Evolutionary conservation across 2,113 vertebrate species (phyloP), one percentile per base, ranked within the genome.

Genomic region (Sciurus niger): DNA sequence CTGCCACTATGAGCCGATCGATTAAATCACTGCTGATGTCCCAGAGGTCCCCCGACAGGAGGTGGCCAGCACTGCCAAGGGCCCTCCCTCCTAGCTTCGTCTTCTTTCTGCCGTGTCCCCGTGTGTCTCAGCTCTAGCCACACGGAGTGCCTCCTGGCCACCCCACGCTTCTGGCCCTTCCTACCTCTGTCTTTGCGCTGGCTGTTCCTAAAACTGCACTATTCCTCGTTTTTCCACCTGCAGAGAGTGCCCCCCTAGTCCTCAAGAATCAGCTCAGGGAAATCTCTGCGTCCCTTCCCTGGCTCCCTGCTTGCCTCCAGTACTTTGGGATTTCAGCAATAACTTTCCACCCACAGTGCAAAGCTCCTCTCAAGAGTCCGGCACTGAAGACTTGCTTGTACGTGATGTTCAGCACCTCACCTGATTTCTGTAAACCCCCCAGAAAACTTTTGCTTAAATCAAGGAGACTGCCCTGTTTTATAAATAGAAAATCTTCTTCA

Each of bases 221-320:
- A 10, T 65, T 43, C 0, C 37, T 80, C 18, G 89, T 22, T 32
- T 70, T 48, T 20, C 74, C 13, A 0, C 7, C 10, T 18, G 58
- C n/a, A 63, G 28, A 63, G 32, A 78, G 51, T 48, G 20, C 34
- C 10, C 34, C 6, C 18, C 20, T 43, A 1, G 37, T 84, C 20
- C 70, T 82, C 40, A 32, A 73, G 28, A 48, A 74, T 58, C 48
- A 37, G 2, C n/a, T 58, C 55, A 16, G 43, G 7, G 10, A 13
- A 20, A 4, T 28, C 51, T 70, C 60, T 88, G 34, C 8, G 14
- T 3, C 11, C 13, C 25, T 10, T 6, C 34, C 32, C 17, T 7
- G 0, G 43, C 37, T 70, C 4, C 18, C 6, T 0, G 0, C 2
- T 8, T 8, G 0, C 40, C 48, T 43, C 43, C 7, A 34, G 84